Conservation (phyloP, 2,888 invertebrate genomes). For the Spisula subtruncata region DNA sequence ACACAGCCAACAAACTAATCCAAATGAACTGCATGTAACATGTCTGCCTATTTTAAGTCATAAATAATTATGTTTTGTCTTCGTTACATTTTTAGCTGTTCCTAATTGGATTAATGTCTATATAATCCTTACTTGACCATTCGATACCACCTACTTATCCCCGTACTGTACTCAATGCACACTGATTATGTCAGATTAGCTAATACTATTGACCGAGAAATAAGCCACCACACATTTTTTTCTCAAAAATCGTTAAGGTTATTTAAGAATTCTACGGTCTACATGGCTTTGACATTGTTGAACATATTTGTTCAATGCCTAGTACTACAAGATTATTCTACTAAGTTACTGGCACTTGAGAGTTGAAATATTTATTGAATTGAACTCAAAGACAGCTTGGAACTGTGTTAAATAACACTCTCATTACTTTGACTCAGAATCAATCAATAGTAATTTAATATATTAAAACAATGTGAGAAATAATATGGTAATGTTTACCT, state of each 20-base stretch:
- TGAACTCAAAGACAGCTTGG: background rate
- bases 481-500: background rate
- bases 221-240: background rate
- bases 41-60: background rate
- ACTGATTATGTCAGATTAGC: background rate
- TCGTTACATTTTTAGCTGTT: background rate
- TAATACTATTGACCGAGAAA: conserved; percentile 1
- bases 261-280: background rate
- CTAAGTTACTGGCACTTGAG: background rate
- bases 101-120: background rate
- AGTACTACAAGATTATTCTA: background rate
- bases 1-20: background rate
- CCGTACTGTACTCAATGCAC: background rate
- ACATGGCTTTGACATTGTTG: background rate
- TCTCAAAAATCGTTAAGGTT: background rate
- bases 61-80: background rate
- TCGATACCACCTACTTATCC: background rate
- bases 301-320: background rate
- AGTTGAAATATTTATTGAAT: conserved; percentile 8
- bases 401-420: background rate
- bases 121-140: background rate
- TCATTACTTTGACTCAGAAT: background rate
- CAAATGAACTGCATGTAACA: background rate
- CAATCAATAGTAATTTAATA: background rate
- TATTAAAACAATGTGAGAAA: background rate